Evolutionary conservation across 1,140 invertebrate genomes (phyloP), one percentile per base, ranked within the genome.

Genomic region (Protaetia brevitarsis): DNA sequence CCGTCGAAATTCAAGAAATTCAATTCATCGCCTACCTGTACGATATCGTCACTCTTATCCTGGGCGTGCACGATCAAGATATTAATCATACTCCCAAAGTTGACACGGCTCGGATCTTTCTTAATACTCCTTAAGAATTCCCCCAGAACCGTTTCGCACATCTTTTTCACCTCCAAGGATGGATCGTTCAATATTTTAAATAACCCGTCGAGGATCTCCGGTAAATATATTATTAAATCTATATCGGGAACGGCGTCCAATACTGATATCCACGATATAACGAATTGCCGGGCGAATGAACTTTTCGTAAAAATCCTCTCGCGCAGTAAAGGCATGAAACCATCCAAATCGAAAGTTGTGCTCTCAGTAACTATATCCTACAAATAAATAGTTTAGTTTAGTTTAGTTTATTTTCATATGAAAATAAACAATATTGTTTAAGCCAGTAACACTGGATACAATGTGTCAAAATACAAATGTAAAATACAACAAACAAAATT

Each of bases 311-410:
- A 97, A 68, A 99, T 91, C 73, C 95, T 84, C 81, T 99, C 97
- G 63, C 96, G 83, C 28, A 99, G 81, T 51, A 97, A 77, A 36
- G 95, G 93, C 81, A 99, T 95, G 76, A 99, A 96, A 58, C 87
- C 86, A 41, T 90, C 87, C 63, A 99, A 78, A 76, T 99, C 92
- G 81, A 99, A 98, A 3, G 85, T 83, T 60, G 86, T 82, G 78
- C 90, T 95, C 80, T 98, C 95, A 1, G 94, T 95, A n/a, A 99
- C 96, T 80, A 98, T 97, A 80, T 99, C 96, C 94, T 96, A 74
- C 64, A 83, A 80, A 29, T 10, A 5, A 19, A 6, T n/a, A n/a
- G n/a, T n/a, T n/a, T n/a, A n/a, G n/a, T n/a, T n/a, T n/a, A n/a
- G n/a, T n/a, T n/a, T n/a, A n/a, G n/a, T n/a, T n/a, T n/a, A n/a